These are phyloP conservation scores for Neogobius melanostomus DNA, from an alignment of 2,113 vertebrate species.

Conservation along the genomic window DNA sequence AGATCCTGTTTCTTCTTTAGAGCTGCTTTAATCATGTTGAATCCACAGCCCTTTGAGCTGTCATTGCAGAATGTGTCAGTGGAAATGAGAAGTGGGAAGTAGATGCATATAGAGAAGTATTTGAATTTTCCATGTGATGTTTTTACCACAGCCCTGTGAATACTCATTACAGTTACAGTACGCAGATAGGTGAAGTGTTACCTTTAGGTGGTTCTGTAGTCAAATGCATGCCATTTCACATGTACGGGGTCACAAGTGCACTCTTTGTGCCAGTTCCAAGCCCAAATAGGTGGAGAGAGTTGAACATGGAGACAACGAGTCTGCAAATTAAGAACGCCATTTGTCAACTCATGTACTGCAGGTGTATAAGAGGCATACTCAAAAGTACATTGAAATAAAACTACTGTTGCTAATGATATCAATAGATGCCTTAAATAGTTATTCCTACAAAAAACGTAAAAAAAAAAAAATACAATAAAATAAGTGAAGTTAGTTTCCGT, in stretches of 20 bases:
- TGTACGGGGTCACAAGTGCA: too few relatives aligned
- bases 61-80: constrained; percentile 20
- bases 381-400: not conserved
- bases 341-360: too few relatives aligned
- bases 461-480: too few relatives aligned
- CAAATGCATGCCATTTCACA: too few relatives aligned
- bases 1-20: constrained; percentile 1
- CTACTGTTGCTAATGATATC: not conserved
- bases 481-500: too few relatives aligned
- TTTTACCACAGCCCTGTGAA: not conserved
- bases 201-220: too few relatives aligned
- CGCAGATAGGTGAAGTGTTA: too few relatives aligned
- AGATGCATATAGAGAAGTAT: not conserved
- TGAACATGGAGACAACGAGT: not conserved
- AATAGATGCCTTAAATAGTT: too few relatives aligned
- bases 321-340: not conserved
- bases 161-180: too few relatives aligned
- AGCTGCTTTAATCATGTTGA: not conserved
- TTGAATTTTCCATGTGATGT: not conserved
- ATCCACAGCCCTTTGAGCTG: not conserved
- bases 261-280: too few relatives aligned
- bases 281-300: too few relatives aligned
- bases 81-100: constrained; percentile 7
- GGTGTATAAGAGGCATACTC: not conserved
- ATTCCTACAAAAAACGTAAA: too few relatives aligned